Conservation (phyloP, 2,888 invertebrate species). For the Cartodere bifasciata region DNA sequence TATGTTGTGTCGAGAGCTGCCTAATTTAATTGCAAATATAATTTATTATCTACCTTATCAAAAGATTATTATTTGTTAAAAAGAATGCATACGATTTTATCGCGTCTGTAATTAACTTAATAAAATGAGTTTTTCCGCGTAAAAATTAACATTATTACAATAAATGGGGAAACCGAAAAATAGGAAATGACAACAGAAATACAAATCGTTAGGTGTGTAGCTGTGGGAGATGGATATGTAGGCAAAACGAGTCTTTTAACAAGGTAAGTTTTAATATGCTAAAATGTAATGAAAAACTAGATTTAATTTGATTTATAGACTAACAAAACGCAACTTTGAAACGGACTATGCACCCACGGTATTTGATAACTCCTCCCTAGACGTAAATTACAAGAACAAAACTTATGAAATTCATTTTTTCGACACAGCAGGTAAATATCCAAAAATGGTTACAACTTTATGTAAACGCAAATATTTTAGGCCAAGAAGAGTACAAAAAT, state of each 20-base stretch:
- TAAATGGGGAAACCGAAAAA: too few species aligned
- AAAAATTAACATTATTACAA: too few species aligned
- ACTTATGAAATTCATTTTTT: constrained; percentile 13
- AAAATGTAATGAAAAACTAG: neutral
- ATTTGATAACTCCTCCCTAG: constrained; percentile 14
- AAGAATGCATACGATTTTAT: too few species aligned
- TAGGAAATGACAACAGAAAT: constrained; percentile 7
- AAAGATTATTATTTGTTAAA: too few species aligned
- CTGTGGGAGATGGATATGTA: constrained; percentile 16
- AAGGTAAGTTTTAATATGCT: constrained; percentile 11
- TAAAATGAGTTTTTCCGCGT: too few species aligned
- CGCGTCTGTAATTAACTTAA: too few species aligned
- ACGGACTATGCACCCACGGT: constrained; percentile 14
- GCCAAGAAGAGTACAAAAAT: constrained; percentile 15
- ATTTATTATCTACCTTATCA: too few species aligned
- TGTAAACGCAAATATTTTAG: constrained; percentile 6
- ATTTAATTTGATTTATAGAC: constrained; percentile 6
- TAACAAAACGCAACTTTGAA: constrained; percentile 4
- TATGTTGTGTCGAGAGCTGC: too few species aligned
- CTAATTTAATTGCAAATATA: too few species aligned
- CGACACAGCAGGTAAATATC: constrained; percentile 15
- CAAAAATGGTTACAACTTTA: neutral
- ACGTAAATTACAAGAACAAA: constrained; percentile 9
- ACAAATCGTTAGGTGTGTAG: constrained; percentile 16
- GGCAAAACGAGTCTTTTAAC: constrained; percentile 16